Evolutionary conservation across 2,888 invertebrate species (phyloP), one percentile per base, ranked within the genome.

Genomic region (Chloroclystis v-ata): DNA sequence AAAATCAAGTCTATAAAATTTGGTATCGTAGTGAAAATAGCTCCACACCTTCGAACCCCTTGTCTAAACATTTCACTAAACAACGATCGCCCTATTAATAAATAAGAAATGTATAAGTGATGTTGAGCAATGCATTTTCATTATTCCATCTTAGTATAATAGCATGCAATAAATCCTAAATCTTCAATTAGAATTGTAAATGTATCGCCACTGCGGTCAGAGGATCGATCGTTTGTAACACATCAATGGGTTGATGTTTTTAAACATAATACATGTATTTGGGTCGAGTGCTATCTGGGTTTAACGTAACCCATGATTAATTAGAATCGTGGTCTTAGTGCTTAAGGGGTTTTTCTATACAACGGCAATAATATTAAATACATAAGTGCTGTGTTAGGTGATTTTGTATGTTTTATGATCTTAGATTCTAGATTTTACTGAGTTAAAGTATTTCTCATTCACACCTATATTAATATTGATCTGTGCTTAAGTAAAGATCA

Each of bases 271-370:
- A 35, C 20, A 35, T 20, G 35, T 35, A 72, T 62, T 44, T 73
- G 63, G 75, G 75, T 76, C 75, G 69, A 76, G 67, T 67, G 52
- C 49, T 55, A 52, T 54, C 56, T 57, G 64, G 54, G 55, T 57
- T 57, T 65, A 62, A 64, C 61, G 63, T 58, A 57, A 62, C 53
- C 53, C 33, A 37, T 67, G 65, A 64, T 65, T 61, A 63, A 64
- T 69, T 56, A 57, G 50, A 56, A 60, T 56, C 56, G 59, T 59
- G 60, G 63, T 63, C 60, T 61, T 57, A 55, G 53, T 35, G 20
- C 4, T 10, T 35, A 4, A 2, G 11, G 35, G 10, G 14, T 8
- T 33, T 32, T 9, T 30, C 7, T 13, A 30, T 13, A 13, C 13
- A 12, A 30, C 30, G 13, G n/a, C n/a, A n/a, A n/a, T 20, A 20